Base-by-base conservation (phyloP, 2,888 invertebrate species). In the Epinotia demarniana region DNA sequence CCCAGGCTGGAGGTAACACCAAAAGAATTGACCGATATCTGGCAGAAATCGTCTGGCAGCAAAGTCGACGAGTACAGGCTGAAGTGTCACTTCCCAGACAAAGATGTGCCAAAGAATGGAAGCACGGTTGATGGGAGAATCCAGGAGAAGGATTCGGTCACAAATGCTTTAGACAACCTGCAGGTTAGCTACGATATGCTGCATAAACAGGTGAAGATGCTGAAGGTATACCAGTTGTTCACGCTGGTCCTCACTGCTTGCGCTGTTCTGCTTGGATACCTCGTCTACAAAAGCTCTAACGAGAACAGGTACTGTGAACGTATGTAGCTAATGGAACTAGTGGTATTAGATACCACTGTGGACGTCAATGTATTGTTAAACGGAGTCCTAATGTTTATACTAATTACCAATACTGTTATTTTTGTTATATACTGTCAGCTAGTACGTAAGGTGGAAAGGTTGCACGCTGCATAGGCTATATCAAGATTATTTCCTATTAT, bases 121-220 rank as follows among this genome's bases (percentile, higher is more conserved):
- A 89, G 82, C 0, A 19, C 89, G 0, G 64, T 83, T 0, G 90
- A 92, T 0, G 46, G 79, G 39, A 87, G 86, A 68, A 61, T 77
- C 0, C 58, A 94, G 80, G 98, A 97, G 6, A 98, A 96, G 58
- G 97, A 97, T n/a, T 97, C 96, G 0, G 97, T 96, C 3, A 96
- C 95, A 77, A 95, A 97, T 33, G 98, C 98, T 0, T 61, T 93
- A 11, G 89, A 86, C 18, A 90, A 87, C 49, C 78, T 94, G 6
- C 91, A 93, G 73, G 84, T 83, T 27, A 91, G 91, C 67, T 92
- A 92, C 53, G 88, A 89, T 33, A 79, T 79, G 0, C 71, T 94
- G 0, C 88, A 90, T 53, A 83, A 81, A 9, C 89, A 92, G 74
- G 82, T 93, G 1, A 82, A 88, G 18, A 88, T 81, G 66, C 70